Conservation (phyloP, 2,113 vertebrate species). For the Turnix velox region DNA sequence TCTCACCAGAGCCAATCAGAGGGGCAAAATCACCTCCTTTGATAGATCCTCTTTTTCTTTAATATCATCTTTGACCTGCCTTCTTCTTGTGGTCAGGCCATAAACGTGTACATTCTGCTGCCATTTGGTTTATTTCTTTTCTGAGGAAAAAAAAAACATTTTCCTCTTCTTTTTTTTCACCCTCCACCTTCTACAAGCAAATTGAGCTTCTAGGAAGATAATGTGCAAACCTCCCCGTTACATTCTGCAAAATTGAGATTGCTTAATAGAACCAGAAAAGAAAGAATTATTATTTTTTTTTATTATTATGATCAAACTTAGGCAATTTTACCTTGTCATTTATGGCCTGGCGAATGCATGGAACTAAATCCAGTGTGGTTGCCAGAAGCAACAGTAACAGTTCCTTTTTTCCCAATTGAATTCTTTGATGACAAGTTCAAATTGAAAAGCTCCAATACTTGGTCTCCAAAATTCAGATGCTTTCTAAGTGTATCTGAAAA, state of each 20-base stretch:
- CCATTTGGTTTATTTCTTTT: slow-evolving; percentile 32
- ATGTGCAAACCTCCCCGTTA: slow-evolving; percentile 8
- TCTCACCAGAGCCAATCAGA: too few relatives aligned
- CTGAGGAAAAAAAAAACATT: slow-evolving; percentile 5
- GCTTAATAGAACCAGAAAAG: slow-evolving; percentile 36
- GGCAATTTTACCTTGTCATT: slow-evolving; percentile 3
- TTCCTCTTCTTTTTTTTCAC: not conserved
- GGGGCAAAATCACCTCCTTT: too few relatives aligned
- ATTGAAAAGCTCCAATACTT: not conserved
- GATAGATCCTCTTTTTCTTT: slow-evolving; percentile 1
- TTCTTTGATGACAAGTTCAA: not conserved
- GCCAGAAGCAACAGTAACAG: slow-evolving; percentile 13
- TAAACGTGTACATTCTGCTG: not conserved
- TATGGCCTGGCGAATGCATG: not conserved
- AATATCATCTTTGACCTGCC: slow-evolving; percentile 4
- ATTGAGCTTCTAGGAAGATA: slow-evolving; percentile 22
- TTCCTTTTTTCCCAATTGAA: slow-evolving; percentile 3
- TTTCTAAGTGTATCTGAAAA: too few relatives aligned
- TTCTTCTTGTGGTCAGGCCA: not conserved
- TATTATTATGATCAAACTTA: slow-evolving; percentile 6
- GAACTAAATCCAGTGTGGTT: not conserved
- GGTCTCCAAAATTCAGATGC: not conserved
- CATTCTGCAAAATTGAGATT: slow-evolving; percentile 35
- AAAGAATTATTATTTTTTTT: not conserved
- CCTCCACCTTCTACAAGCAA: not conserved